Evolutionary conservation across 2,888 invertebrate species (phyloP).

Genomic region (Sarcophaga rosellei): DNA sequence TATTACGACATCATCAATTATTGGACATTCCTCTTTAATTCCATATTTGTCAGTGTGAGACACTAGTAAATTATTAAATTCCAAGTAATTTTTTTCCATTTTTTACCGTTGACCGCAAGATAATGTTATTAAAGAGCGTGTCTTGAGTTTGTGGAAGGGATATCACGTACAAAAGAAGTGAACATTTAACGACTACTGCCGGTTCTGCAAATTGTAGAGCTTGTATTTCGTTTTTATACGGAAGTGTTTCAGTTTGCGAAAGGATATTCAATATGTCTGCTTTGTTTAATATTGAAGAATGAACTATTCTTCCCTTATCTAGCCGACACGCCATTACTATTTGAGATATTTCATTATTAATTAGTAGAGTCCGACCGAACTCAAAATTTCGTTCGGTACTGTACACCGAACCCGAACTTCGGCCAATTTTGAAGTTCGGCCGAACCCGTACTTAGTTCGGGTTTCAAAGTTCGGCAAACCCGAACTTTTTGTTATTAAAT

Average conservation of each 20-base stretch:
- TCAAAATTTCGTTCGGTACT: too few species aligned
- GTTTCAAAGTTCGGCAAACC: too few species aligned
- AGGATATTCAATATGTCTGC: constrained; percentile 62
- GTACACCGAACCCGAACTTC: too few species aligned
- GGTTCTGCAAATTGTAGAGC: constrained; percentile 68
- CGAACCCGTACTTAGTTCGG: too few species aligned
- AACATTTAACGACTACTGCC: constrained; percentile 62
- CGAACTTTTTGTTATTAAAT: too few species aligned
- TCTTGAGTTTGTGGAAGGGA: constrained; percentile 62
- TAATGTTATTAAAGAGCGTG: constrained; percentile 57
- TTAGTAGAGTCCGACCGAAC: too few species aligned
- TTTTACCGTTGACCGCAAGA: constrained; percentile 58
- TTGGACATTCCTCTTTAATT: constrained; percentile 31
- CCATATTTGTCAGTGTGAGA: constrained; percentile 57
- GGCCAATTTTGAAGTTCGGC: too few species aligned
- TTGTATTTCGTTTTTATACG: constrained; percentile 67
- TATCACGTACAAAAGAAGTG: constrained; percentile 61
- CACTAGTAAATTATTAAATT: constrained; percentile 53
- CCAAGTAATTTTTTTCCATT: constrained; percentile 54
- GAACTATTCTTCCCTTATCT: constrained; percentile 63
- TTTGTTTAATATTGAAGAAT: constrained; percentile 65
- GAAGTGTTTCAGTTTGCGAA: constrained; percentile 64
- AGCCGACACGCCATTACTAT: constrained; percentile 52
- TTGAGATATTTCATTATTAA: constrained; percentile 53
- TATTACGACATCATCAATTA: constrained; percentile 39